phyloP scores from a whole-genome alignment of 2,888 invertebrate genomes.

The Chymomyza caudatula region DNA sequence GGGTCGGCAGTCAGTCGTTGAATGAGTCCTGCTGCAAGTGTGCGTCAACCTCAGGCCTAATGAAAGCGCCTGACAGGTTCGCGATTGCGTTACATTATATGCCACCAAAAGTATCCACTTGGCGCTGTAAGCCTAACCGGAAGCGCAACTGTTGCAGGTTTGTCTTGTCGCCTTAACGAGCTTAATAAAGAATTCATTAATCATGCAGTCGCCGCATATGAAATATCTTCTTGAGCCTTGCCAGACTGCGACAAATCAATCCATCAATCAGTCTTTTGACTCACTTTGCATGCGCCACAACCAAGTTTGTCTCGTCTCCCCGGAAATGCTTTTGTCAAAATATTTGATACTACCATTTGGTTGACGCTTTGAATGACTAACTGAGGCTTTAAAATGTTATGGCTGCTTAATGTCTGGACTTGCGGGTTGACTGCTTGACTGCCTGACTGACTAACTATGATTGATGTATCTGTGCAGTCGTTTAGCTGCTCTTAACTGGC shows the following conservation, averaged over 20 bases:
- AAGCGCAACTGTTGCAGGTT: constrained; percentile 13
- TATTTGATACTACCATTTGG: constrained; percentile 30
- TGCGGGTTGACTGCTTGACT: constrained; percentile 31
- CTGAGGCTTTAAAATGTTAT: constrained; percentile 52
- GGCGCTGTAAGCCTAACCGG: background rate
- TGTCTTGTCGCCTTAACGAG: constrained; percentile 65
- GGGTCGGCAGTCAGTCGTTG: constrained; percentile 29
- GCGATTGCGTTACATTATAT: constrained; percentile 34
- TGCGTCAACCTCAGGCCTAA: constrained; percentile 9
- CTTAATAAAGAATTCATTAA: constrained; percentile 72
- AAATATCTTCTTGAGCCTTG: constrained; percentile 10
- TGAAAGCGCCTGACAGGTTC: constrained; percentile 36
- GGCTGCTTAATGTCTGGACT: constrained; percentile 24
- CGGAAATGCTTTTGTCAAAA: constrained; percentile 63
- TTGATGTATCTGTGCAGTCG: constrained; percentile 11
- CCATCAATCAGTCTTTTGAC: constrained; percentile 56
- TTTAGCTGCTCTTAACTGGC: background rate
- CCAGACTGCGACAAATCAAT: constrained; percentile 56
- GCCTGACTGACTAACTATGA: constrained; percentile 51
- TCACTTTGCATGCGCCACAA: constrained; percentile 33
- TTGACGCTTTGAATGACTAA: background rate
- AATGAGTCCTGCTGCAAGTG: background rate
- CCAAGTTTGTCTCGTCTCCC: constrained; percentile 43
- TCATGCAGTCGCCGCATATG: constrained; percentile 47
- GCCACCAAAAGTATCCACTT: background rate